Evolutionary conservation across 2,888 invertebrate genomes (phyloP).

Genomic region (Andrena haemorrhoa): DNA sequence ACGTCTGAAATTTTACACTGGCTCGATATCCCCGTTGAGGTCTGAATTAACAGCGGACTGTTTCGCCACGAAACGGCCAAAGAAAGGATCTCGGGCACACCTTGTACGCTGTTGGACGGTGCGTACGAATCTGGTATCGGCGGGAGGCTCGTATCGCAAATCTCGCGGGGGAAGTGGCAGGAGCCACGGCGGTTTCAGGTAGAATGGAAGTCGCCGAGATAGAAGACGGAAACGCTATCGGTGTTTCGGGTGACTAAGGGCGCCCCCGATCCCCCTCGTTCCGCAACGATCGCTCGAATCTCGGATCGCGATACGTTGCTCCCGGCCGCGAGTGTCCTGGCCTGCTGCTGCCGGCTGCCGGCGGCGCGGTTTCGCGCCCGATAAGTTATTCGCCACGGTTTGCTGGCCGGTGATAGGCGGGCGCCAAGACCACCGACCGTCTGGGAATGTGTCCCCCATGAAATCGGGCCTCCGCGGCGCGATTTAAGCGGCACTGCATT

Average conservation of each 20-base stretch:
- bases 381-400: constrained; percentile 77
- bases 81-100: constrained; percentile 32
- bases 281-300: constrained; percentile 59
- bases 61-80: constrained; percentile 7
- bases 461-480: constrained; percentile 73
- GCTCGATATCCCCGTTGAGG: neutral
- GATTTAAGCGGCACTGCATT: constrained; percentile 75
- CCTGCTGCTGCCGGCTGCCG: constrained; percentile 27
- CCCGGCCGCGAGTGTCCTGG: constrained; percentile 30
- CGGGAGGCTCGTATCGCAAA: constrained; percentile 64
- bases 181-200: constrained; percentile 35
- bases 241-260: constrained; percentile 64
- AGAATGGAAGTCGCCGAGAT: constrained; percentile 60
- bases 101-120: constrained; percentile 38
- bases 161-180: constrained; percentile 62
- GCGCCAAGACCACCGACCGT: constrained; percentile 81
- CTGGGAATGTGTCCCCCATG: constrained; percentile 79
- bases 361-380: constrained; percentile 70
- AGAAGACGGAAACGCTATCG: constrained; percentile 66
- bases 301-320: constrained; percentile 53
- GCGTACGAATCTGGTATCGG: constrained; percentile 52
- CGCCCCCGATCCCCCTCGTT: constrained; percentile 53
- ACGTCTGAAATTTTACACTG: too few species aligned
- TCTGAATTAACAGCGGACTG: constrained; percentile 40
- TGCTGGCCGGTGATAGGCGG: constrained; percentile 75